Evolutionary conservation across 2,797 vertebrate genomes (phyloP), one percentile per base, ranked within the genome.

Genomic region (Antennarius maculatus): DNA sequence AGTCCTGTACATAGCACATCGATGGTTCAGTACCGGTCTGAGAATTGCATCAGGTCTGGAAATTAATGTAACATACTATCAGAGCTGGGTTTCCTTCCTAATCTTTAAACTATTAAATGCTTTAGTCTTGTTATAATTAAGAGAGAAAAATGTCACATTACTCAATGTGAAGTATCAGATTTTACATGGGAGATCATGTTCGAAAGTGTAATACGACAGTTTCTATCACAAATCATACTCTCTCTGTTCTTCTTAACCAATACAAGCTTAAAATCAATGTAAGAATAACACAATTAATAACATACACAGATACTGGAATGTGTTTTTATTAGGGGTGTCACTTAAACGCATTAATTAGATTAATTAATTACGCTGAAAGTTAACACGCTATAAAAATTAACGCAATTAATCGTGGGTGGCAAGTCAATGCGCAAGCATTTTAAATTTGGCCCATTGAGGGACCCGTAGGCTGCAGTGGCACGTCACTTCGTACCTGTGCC

Each of bases 291-390:
- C 16, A 47, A n/a, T 47, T 34, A 34, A 34, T 34, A 8, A 34
- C 39, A 48, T 18, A 70, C 67, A 84, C 66, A 57, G 11, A 52
- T 53, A 74, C 55, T 80, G 86, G 90, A 90, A 91, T 91, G 84
- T 83, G 58, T 79, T 86, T 91, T 89, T 84, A 90, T 90, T 77
- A 71, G 60, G n/a, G n/a, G n/a, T n/a, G n/a, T n/a, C n/a, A n/a
- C n/a, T n/a, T n/a, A n/a, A n/a, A n/a, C n/a, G n/a, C n/a, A n/a
- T n/a, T n/a, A n/a, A n/a, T n/a, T n/a, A n/a, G n/a, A n/a, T n/a
- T n/a, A n/a, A n/a, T n/a, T n/a, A n/a, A n/a, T n/a, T n/a, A n/a
- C n/a, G n/a, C n/a, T n/a, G n/a, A n/a, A n/a, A n/a, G n/a, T n/a
- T n/a, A n/a, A n/a, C n/a, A n/a, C n/a, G n/a, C n/a, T n/a, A n/a